Evolutionary conservation across 2,888 invertebrate species (phyloP), one percentile per base, ranked within the genome.

Genomic region (Acleris cristana): DNA sequence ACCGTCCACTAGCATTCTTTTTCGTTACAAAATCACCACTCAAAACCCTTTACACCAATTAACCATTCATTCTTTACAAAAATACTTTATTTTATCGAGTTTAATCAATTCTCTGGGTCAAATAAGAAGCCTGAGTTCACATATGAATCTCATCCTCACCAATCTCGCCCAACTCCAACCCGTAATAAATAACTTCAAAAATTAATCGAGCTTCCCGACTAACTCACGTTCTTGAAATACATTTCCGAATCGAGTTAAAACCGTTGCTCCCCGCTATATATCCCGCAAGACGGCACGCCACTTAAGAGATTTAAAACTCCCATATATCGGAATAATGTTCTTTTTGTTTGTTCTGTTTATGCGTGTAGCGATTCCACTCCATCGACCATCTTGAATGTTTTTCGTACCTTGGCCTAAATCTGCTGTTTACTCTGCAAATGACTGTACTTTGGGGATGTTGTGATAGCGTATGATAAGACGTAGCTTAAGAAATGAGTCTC

Each of bases 271-370:
- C 34, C 45, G 56, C 56, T 34, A 66, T 66, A 66, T 48, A 66
- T 66, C 45, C 4, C 45, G 44, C 45, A 52, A 66, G 65, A 57
- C 64, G 64, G 26, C n/a, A 34, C 57, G 12, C 62, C 67, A 67
- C 67, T 67, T 67, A 67, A 67, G 67, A 67, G 67, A 67, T 63
- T 67, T 67, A 67, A 63, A 67, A 67, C 67, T 67, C 67, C 58
- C 67, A 62, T 67, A 67, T 67, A 67, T 67, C 44, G 45, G 54
- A 48, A 58, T 58, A 63, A 48, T 54, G 53, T 23, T 16, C 34
- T 23, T 53, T 67, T 63, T 67, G 62, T 67, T 67, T 67, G 67
- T 45, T 44, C 23, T 19, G 21, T 51, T 58, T 49, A 48, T 60
- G 30, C 34, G 34, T 59, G 58, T 66, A 30, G 23, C 51, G 44